Conservation (phyloP, 2,797 vertebrate species). For the Cirrhinus molitorella region DNA sequence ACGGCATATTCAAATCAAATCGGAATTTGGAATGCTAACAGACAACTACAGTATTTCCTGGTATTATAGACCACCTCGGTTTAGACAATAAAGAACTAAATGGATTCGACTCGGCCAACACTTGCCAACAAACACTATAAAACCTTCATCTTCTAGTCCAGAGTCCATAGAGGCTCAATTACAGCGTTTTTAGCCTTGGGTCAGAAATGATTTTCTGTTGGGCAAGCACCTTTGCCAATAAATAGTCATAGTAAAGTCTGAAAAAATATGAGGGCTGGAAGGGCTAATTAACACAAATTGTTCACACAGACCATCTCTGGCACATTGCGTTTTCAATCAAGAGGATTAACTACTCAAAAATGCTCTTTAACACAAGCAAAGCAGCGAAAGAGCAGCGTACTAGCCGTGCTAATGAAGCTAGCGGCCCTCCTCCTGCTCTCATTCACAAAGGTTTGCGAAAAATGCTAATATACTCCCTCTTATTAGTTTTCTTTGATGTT, state of each 20-base stretch:
- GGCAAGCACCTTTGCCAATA: constrained; percentile 18
- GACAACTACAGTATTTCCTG: neutral
- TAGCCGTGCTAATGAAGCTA: constrained; percentile 38
- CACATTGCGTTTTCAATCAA: constrained; percentile 48
- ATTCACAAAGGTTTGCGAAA: constrained; percentile 37
- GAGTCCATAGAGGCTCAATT: constrained; percentile 11
- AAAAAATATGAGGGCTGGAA: constrained; percentile 12
- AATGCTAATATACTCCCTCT: constrained; percentile 11
- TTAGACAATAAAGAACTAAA: constrained; percentile 1
- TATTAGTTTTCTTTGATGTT: constrained; percentile 35
- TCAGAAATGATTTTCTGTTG: constrained; percentile 39
- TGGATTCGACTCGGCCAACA: neutral
- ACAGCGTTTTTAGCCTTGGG: constrained; percentile 19
- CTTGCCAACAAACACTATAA: neutral
- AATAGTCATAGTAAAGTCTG: constrained; percentile 4
- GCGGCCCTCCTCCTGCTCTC: neutral
- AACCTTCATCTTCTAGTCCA: neutral
- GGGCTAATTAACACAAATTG: constrained; percentile 43
- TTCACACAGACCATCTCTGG: constrained; percentile 19
- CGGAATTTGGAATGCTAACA: neutral
- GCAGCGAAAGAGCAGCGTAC: constrained; percentile 12
- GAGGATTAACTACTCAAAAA: constrained; percentile 49
- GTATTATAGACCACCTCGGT: neutral
- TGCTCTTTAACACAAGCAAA: constrained; percentile 34
- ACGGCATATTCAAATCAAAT: neutral